Conservation (phyloP, 2,888 invertebrate species). For the Eustalomyia histrio region DNA sequence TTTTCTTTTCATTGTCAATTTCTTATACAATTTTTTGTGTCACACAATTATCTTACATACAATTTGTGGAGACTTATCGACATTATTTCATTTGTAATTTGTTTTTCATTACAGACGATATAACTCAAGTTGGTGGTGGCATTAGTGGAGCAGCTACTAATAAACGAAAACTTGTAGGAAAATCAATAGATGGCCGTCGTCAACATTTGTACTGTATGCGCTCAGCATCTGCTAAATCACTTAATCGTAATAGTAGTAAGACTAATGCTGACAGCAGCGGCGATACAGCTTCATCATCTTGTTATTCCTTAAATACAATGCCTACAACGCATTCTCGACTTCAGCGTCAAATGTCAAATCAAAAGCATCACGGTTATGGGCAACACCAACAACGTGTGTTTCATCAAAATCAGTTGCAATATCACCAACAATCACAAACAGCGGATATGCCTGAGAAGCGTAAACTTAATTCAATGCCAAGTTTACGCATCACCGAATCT, state of each 20-base stretch:
- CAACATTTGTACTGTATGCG: conserved; percentile 70
- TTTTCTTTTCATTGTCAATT: too few species aligned
- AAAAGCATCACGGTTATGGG: conserved; percentile 41
- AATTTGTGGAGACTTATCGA: too few species aligned
- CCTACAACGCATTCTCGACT: conserved; percentile 38
- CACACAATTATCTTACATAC: too few species aligned
- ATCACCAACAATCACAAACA: conserved; percentile 57
- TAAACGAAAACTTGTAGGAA: conserved; percentile 5
- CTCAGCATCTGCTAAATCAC: conserved; percentile 71
- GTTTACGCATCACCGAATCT: conserved; percentile 72
- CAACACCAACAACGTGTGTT: background rate
- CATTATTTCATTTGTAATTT: too few species aligned
- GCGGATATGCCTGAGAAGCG: conserved; percentile 67
- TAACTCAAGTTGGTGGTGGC: background rate
- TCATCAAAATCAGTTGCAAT: conserved; percentile 25
- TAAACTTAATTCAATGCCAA: conserved; percentile 71
- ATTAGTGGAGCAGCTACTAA: background rate
- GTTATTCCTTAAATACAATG: conserved; percentile 40
- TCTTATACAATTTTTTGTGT: too few species aligned
- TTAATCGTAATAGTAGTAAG: conserved; percentile 65
- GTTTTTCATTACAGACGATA: conserved; percentile 22
- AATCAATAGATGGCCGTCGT: conserved; percentile 12
- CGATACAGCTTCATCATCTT: conserved; percentile 49
- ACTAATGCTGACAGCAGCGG: conserved; percentile 19
- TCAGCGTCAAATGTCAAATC: conserved; percentile 64